Percentiles rank a stretch among this genome's conserved stretches.
Evolutionary conservation across 2,888 invertebrate genomes (phyloP).

Genomic region (Drosophila setosimentum): DNA sequence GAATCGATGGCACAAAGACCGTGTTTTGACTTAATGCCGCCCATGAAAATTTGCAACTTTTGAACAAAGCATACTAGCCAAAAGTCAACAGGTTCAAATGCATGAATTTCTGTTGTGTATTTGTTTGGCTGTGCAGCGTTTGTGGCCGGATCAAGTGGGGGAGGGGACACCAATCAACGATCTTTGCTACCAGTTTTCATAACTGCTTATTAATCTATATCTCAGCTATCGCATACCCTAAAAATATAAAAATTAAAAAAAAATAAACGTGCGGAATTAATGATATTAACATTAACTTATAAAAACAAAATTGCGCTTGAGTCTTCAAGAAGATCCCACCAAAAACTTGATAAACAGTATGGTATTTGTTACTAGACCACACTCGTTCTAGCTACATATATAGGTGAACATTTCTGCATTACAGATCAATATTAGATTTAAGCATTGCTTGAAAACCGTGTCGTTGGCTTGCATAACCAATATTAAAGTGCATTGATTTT

Average conservation of each 20-base stretch:
- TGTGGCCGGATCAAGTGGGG: slow-evolving; percentile 20
- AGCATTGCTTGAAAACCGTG: not conserved
- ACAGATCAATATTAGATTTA: not conserved
- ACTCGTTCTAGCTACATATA: not conserved
- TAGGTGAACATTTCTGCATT: not conserved
- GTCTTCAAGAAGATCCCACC: not conserved
- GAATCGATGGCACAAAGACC: slow-evolving; percentile 19
- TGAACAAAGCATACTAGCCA: slow-evolving; percentile 11
- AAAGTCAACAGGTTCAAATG: slow-evolving; percentile 55
- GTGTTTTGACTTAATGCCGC: slow-evolving; percentile 64
- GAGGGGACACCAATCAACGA: slow-evolving; percentile 12
- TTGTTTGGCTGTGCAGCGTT: slow-evolving; percentile 7
- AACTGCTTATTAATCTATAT: slow-evolving; percentile 14
- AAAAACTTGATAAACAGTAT: not conserved
- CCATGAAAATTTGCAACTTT: slow-evolving; percentile 56
- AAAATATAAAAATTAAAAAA: too few relatives aligned
- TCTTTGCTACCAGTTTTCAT: slow-evolving; percentile 17
- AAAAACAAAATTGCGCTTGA: not conserved
- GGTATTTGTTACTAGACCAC: not conserved
- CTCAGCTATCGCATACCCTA: not conserved
- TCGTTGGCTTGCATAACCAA: slow-evolving; percentile 9
- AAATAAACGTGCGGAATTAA: not conserved
- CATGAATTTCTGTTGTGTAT: slow-evolving; percentile 7
- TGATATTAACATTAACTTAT: not conserved
- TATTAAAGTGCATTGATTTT: slow-evolving; percentile 26